Evolutionary conservation across 1,140 invertebrate species (phyloP), one percentile per base, ranked within the genome.

Genomic region (Acromyrmex charruanus): DNA sequence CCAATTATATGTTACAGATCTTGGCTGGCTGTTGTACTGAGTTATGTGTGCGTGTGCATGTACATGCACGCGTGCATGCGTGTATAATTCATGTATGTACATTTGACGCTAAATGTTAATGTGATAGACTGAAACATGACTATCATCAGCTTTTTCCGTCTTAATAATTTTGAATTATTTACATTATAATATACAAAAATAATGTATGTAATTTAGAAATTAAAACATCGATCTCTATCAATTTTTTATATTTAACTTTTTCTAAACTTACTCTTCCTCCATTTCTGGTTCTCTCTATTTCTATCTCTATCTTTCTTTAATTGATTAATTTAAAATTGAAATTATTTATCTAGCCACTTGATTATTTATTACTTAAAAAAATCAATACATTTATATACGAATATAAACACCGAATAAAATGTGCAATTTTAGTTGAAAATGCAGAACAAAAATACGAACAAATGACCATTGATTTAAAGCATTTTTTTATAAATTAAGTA

Each of bases 1-100:
- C 21, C 14, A 74, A 84, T 84, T 84, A 74, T 84, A 61, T 75
- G 55, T 84, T 84, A 84, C 69, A 35, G 69, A 63, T 75, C 80
- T 82, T 69, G 18, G 53, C 31, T 82, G 25, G 25, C 39, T 55
- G 68, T n/a, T 35, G 18, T 35, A 39, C 1, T 35, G 18, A 35
- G 16, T 18, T 66, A 66, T n/a, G 35, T 14, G 1, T 75, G n/a
- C 55, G 31, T 51, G 39, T 75, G 9, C 2, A 44, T 25, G 35
- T 69, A 2, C 39, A 49, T 49, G n/a, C 3, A 31, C 3, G 4
- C 18, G 69, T 49, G n/a, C 16, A 55, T 21, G 7, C 9, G 55
- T 69, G 31, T 68, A 14, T 69, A 81, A 71, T 71, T 75, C 39
- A 49, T 39, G 18, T 21, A 68, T 61, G 25, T 51, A 72, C 9